phyloP scores from a whole-genome alignment of 2,113 vertebrate species.

The Emydura subglobosa region DNA sequence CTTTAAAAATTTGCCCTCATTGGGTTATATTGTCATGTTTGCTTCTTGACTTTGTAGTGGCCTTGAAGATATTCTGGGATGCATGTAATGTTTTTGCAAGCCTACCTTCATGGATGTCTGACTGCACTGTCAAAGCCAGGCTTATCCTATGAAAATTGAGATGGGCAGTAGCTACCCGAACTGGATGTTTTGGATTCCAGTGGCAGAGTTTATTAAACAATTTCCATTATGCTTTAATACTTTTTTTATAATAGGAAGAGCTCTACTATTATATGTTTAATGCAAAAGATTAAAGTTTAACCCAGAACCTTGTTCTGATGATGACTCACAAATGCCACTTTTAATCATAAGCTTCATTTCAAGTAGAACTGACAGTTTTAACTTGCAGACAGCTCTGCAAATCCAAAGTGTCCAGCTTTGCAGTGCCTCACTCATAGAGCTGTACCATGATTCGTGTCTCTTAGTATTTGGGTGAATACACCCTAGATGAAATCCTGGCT shows the following conservation, averaged over 20 bases:
- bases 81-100: neutral
- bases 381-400: neutral
- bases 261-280: neutral
- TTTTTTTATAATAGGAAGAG: neutral
- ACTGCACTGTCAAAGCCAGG: neutral
- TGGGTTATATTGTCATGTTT: neutral
- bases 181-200: neutral
- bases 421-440: neutral
- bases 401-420: neutral
- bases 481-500: neutral
- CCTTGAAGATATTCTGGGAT: neutral
- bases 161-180: neutral
- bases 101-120: neutral
- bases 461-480: neutral
- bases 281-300: neutral
- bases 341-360: neutral
- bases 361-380: neutral
- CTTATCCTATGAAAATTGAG: neutral
- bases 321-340: neutral
- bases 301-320: neutral
- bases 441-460: neutral
- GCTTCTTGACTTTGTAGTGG: neutral
- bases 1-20: neutral
- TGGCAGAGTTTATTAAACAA: neutral
- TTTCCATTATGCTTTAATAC: neutral